Conservation (phyloP, 2,113 vertebrate genomes). For the Proterorhinus semilunaris region DNA sequence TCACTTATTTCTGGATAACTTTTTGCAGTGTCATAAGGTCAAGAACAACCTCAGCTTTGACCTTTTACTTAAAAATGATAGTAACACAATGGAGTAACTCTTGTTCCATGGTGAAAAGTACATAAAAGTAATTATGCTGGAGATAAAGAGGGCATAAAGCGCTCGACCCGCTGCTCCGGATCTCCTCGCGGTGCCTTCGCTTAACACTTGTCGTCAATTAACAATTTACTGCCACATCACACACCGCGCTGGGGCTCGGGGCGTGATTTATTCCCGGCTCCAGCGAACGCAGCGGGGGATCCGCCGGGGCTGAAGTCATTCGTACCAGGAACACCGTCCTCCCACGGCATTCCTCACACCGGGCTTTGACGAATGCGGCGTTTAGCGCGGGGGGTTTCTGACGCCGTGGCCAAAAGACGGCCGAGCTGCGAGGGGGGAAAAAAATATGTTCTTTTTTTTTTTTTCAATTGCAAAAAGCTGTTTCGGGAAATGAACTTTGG, state of each 20-base stretch:
- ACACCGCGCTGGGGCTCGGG: slow-evolving; percentile 3
- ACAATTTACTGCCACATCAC: slow-evolving; percentile 39
- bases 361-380: slow-evolving; percentile 19
- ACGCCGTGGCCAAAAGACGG: background rate
- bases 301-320: slow-evolving; percentile 8
- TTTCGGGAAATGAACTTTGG: too few species aligned
- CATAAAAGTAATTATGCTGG: too few species aligned
- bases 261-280: slow-evolving; percentile 46
- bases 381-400: slow-evolving; percentile 15
- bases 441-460: too few species aligned
- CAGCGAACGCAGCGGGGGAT: slow-evolving; percentile 7
- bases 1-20: too few species aligned
- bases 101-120: too few species aligned
- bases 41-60: too few species aligned
- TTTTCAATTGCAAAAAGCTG: too few species aligned
- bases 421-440: too few species aligned
- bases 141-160: too few species aligned
- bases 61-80: too few species aligned
- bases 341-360: slow-evolving; percentile 39
- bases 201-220: slow-evolving; percentile 58
- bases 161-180: slow-evolving; percentile 18
- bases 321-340: slow-evolving; percentile 47
- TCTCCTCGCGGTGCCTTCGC: slow-evolving; percentile 35
- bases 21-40: too few species aligned
- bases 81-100: too few species aligned